Evolutionary conservation across 2,113 vertebrate genomes (phyloP).

Genomic region (Aphelocoma coerulescens): DNA sequence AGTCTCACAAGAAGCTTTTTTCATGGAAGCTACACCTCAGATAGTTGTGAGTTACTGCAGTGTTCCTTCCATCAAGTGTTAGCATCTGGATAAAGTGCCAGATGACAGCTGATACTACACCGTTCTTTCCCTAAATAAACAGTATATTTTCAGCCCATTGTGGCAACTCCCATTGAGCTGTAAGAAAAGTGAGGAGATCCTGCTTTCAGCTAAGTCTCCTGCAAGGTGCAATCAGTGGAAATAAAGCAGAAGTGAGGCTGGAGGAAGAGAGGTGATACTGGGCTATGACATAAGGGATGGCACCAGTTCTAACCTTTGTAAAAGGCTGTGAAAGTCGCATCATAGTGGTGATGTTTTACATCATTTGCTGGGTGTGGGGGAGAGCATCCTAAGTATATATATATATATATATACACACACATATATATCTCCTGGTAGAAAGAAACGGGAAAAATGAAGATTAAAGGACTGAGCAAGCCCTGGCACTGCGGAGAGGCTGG

Average conservation of each 20-base stretch:
- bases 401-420: rapidly evolving
- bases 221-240: not conserved
- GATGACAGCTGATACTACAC: not conserved
- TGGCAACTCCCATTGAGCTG: not conserved
- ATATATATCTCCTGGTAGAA: not conserved
- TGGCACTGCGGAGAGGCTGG: not conserved
- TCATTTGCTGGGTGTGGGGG: not conserved
- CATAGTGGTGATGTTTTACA: not conserved
- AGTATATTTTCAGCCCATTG: not conserved
- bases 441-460: not conserved
- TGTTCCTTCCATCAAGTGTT: not conserved
- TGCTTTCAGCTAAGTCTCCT: not conserved
- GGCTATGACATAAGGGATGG: not conserved
- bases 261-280: not conserved
- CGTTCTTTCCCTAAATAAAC: not conserved
- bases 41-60: not conserved
- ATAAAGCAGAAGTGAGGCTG: not conserved
- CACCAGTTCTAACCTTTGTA: not conserved
- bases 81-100: not conserved
- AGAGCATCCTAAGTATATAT: not conserved
- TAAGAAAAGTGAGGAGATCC: not conserved
- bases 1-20: not conserved
- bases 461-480: not conserved
- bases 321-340: not conserved
- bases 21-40: not conserved